Conservation (phyloP, 1,140 invertebrate species). For the Procambarus clarkii region DNA sequence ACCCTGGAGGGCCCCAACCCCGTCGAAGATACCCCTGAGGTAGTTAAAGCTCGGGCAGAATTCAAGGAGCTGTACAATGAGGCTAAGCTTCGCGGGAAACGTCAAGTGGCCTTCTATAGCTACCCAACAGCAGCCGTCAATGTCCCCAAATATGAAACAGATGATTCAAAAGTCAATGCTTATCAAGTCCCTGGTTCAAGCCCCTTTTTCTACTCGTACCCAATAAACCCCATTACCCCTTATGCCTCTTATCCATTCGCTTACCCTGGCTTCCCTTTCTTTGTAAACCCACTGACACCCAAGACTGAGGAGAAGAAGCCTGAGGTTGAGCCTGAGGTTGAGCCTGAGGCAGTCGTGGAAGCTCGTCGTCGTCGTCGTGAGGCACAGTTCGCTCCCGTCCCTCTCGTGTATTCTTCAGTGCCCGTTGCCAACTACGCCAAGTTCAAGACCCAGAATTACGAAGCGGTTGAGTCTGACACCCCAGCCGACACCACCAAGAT, state of each 20-base stretch:
- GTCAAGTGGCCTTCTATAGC: not conserved
- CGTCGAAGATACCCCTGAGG: conserved; percentile 17
- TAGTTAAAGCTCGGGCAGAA: not conserved
- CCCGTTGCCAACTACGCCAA: not conserved
- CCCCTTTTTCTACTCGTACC: not conserved
- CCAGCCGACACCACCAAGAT: conserved; percentile 37
- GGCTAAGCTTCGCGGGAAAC: not conserved
- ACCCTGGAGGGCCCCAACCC: not conserved
- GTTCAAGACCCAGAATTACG: conserved; percentile 20
- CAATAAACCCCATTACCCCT: not conserved
- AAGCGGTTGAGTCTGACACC: not conserved
- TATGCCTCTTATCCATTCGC: not conserved
- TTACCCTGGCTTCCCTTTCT: not conserved
- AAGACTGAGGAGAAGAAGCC: not conserved
- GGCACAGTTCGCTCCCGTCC: not conserved
- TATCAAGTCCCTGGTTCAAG: not conserved
- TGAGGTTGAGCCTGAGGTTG: not conserved
- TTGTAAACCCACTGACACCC: not conserved
- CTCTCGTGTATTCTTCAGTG: not conserved
- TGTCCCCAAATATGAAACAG: not conserved
- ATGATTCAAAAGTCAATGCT: not conserved
- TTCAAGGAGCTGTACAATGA: not conserved
- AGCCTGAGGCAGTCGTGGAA: not conserved
- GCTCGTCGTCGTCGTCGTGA: conserved; percentile 12
- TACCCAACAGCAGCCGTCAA: not conserved